Conservation (phyloP, 2,113 vertebrate species). For the Atractosteus spatula region DNA sequence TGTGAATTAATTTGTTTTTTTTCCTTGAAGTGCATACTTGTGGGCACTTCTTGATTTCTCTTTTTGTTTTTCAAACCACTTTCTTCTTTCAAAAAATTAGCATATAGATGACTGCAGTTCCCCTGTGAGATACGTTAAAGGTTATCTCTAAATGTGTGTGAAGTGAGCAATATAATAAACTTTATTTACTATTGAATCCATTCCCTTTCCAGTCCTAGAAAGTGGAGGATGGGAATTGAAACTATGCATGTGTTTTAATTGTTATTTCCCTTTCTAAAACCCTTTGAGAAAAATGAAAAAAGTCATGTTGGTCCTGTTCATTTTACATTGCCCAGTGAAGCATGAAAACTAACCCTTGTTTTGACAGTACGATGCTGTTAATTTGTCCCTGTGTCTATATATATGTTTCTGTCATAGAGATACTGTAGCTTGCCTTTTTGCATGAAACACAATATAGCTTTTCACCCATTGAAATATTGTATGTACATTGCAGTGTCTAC, state of each 20-base stretch:
- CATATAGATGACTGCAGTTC: conserved; percentile 40
- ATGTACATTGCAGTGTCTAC: background rate
- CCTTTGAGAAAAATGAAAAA: conserved; percentile 35
- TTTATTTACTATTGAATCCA: conserved; percentile 34
- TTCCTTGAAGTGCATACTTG: conserved; percentile 40
- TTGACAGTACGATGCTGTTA: conserved; percentile 45
- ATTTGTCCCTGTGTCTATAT: conserved; percentile 27
- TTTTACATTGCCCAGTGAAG: conserved; percentile 45
- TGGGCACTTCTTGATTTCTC: conserved; percentile 51
- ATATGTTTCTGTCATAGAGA: background rate
- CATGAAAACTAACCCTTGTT: conserved; percentile 61
- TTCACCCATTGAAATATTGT: background rate
- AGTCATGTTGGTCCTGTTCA: conserved; percentile 15
- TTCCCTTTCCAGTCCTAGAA: conserved; percentile 42
- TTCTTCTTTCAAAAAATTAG: conserved; percentile 54
- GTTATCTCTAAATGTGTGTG: conserved; percentile 43
- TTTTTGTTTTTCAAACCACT: conserved; percentile 56
- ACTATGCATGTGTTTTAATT: conserved; percentile 59
- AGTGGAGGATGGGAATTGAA: conserved; percentile 47
- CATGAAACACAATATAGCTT: background rate
- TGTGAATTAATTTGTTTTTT: conserved; percentile 50
- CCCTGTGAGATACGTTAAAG: conserved; percentile 33
- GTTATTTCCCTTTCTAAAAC: conserved; percentile 17
- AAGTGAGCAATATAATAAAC: conserved; percentile 39
- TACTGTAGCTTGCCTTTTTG: background rate